Evolutionary conservation across 2,113 vertebrate genomes (phyloP), one percentile per base, ranked within the genome.

Genomic region (Irena cyanogastra): DNA sequence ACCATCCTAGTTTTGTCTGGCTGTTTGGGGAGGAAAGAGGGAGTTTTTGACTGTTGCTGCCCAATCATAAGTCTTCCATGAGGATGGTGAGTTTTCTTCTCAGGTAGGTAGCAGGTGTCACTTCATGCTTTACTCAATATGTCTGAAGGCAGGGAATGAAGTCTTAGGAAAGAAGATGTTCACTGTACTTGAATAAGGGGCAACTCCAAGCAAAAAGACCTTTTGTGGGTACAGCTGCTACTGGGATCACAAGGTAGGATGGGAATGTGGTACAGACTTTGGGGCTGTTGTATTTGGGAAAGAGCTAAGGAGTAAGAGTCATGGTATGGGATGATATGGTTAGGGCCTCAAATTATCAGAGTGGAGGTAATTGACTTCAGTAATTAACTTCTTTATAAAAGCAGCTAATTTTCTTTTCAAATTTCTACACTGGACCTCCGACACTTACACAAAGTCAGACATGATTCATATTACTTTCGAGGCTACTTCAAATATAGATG

Each of bases 381-480:
- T 27, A 52, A 56, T 22, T 65, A 47, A 39, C 16, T 80, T 77
- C 27, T 91, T 61, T 72, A 50, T 63, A 71, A 89, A 68, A 57
- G 10, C 71, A 50, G 17, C 12, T 88, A 35, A 37, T 83, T 82
- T 88, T 83, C 47, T 85, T 90, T 79, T 90, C 45, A 69, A 90
- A 45, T 47, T 74, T 65, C 41, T 82, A 9, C 39, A 42, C 28
- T 75, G 89, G 82, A 83, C 70, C 45, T 79, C 75, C 84, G 39
- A 47, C 27, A 47, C 45, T 53, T 52, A 47, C 2, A 94, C 35
- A 64, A 66, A 80, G n/a, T 82, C 63, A 93, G 84, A 85, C 71
- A 86, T 93, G 83, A 90, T 94, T 96, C 90, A 89, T 9, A 1
- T 68, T 93, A 78, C 57, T 87, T 94, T 83, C 94, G 79, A 95